Evolutionary conservation across 92 coral and sea anemone species (phyloP), one percentile per base, ranked within the genome.

Genomic region (Porites divaricata): DNA sequence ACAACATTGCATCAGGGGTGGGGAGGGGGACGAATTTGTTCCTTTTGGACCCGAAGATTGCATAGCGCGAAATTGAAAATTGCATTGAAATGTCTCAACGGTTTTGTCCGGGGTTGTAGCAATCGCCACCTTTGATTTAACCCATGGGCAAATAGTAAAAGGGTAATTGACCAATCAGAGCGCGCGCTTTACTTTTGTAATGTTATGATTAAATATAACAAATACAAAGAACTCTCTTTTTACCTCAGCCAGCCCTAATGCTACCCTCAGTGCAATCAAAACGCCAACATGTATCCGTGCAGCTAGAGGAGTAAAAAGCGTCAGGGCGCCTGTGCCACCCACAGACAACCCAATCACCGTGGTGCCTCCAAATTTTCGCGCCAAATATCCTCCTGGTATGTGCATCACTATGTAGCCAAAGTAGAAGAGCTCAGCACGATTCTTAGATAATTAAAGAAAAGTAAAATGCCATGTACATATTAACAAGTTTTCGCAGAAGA

Each of bases 291-390:
- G 91, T 22, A 79, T 67, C 19, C 98, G 76, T 15, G 95, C 90
- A 69, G 96, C 96, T 10, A 90, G 51, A 41, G 98, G 98, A 9
- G 95, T 94, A 15, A 95, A 86, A 74, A 95, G 71, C 3, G 98
- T 93, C 20, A 94, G 83, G 10, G 89, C 69, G 45, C 95, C 85
- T 24, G 94, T 87, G 67, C 88, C 51, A 21, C 95, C 84, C 9
- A 95, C 85, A 71, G 98, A 95, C 17, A 92, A 61, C 17, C 98
- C 98, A 90, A 95, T 90, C 21, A 95, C 85, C 57, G 87, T 95
- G 89, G 89, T 92, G 21, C 98, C 98, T 57, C 98, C 98, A 87
- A 92, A 92, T 76, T 90, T 95, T 71, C 88, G 81, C 70, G 98
- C 95, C 86, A 94, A 79, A 45, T 85, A 54, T 9, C 98, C 98